phyloP scores from a whole-genome alignment of 2,888 invertebrate species.

The Brachyptera risi region DNA sequence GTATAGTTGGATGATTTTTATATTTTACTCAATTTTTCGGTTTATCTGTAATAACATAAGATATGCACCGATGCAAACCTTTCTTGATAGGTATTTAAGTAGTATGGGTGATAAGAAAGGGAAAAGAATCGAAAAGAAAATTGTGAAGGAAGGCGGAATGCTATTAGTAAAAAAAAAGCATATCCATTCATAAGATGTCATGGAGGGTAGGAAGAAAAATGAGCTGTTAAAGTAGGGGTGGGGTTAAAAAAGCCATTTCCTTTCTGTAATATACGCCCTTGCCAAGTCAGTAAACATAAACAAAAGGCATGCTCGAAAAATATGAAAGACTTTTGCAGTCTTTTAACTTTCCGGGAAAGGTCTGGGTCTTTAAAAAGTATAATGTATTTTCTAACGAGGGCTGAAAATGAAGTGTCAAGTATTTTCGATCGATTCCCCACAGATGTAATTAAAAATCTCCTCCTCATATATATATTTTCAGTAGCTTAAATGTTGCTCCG shows the following conservation, averaged over 20 bases:
- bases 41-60: too few relatives aligned
- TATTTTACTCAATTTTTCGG: too few relatives aligned
- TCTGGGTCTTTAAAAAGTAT: conserved; percentile 16
- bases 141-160: conserved; percentile 21
- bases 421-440: neutral
- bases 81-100: neutral
- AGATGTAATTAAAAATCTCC: conserved; percentile 6
- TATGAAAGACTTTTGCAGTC: conserved; percentile 19
- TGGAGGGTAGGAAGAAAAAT: conserved; percentile 28
- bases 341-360: conserved; percentile 17
- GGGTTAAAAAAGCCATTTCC: conserved; percentile 27
- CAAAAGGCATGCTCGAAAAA: conserved; percentile 24
- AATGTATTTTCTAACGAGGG: conserved; percentile 8
- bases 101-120: conserved; percentile 13
- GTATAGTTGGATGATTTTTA: too few relatives aligned
- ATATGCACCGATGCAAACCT: conserved; percentile 8
- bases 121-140: conserved; percentile 25
- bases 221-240: conserved; percentile 26
- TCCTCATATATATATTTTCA: neutral
- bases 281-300: conserved; percentile 32
- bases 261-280: conserved; percentile 28
- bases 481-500: neutral
- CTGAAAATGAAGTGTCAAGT: conserved; percentile 1
- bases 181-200: conserved; percentile 27
- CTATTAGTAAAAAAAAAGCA: conserved; percentile 20